A percentile compares a stretch with the other conserved stretches of the same genome.
These are phyloP conservation scores for Bambusicola thoracicus DNA, from an alignment of 2,113 vertebrate genomes.

Conservation along the genomic window DNA sequence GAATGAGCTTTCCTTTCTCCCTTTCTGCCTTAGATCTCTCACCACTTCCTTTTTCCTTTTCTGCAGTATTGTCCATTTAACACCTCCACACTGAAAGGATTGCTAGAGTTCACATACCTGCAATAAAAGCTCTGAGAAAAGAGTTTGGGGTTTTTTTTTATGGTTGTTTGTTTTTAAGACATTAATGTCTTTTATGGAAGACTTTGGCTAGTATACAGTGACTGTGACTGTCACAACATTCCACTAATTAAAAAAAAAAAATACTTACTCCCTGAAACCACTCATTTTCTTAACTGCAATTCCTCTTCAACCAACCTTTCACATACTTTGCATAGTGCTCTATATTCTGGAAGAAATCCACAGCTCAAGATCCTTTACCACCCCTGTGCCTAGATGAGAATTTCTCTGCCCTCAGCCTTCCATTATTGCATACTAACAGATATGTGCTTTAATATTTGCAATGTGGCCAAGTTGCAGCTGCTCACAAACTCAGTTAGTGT, in stretches of 20 bases:
- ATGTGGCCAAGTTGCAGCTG: not conserved
- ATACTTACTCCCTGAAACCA: not conserved
- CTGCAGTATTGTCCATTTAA: not conserved
- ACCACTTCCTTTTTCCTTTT: not conserved
- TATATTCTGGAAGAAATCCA: not conserved
- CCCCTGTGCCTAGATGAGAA: not conserved
- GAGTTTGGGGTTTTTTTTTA: not conserved
- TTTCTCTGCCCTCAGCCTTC: conserved; percentile 17
- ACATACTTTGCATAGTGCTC: not conserved
- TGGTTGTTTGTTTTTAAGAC: not conserved
- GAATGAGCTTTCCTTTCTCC: not conserved
- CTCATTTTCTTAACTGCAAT: not conserved
- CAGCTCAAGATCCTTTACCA: not conserved
- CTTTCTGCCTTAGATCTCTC: not conserved
- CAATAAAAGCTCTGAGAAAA: not conserved
- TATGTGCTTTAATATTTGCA: not conserved
- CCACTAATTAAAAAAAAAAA: not conserved
- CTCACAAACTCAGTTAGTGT: not conserved
- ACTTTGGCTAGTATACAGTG: not conserved
- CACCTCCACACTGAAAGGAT: not conserved
- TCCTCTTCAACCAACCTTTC: not conserved
- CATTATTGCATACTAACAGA: not conserved
- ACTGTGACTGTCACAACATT: not conserved
- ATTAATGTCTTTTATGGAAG: not conserved
- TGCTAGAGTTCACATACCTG: not conserved